Evolutionary conservation across 2,888 invertebrate genomes (phyloP), one percentile per base, ranked within the genome.

Genomic region (Elegia similella): DNA sequence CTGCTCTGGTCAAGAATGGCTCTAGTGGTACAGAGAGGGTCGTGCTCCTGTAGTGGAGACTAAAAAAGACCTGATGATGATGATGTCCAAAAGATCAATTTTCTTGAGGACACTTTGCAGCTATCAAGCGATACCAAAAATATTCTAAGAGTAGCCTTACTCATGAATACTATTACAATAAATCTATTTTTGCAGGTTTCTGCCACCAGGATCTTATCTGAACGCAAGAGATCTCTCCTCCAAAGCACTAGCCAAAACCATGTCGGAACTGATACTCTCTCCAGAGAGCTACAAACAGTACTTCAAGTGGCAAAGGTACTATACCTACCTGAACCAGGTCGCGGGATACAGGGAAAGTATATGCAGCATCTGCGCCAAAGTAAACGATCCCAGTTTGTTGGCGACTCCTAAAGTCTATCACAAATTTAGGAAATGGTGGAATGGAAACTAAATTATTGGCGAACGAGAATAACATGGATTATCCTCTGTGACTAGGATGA

Each of bases 171-270:
- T 23, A 23, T 5, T 23, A 23, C 5, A 2, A 23, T 23, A 23
- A 23, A 23, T 23, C 23, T 23, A 15, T 13, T 43, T 15, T 46
- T 46, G 3, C 46, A 46, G 46, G 17, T 46, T 46, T 5, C 23
- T 46, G 12, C 46, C 46, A 46, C 46, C 46, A 5, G 46, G 46
- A 12, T 46, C 46, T 7, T 46, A 46, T 46, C 12, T 46, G n/a
- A 10, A 46, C 46, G 46, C 46, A 1, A 12, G 17, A 23, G 6
- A 3, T 10, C 46, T 23, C 6, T 46, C 46, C 5, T 23, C n/a
- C 10, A 1, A 2, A 7, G 17, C 10, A 10, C 46, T 46, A 46
- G 46, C 46, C 6, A n/a, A 46, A 23, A 29, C 12, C 7, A 46
- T 46, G 2, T 8, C 12, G 7, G 10, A 46, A 23, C 17, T 46